phyloP scores from a whole-genome alignment of 2,888 invertebrate species.

The Nineta flava region DNA sequence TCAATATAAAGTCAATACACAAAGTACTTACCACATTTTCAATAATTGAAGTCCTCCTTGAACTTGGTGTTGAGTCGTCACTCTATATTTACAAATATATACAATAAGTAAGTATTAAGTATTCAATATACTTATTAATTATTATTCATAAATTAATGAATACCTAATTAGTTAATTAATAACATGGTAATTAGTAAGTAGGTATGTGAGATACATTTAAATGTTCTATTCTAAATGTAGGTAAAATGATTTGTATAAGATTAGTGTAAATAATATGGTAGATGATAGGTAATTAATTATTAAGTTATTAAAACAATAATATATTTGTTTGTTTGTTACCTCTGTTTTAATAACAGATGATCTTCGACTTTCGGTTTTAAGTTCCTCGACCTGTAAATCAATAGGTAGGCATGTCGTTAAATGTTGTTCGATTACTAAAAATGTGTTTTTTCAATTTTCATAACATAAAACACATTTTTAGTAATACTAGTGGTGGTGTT shows the following conservation, averaged over 20 bases:
- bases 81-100: neutral
- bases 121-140: too few relatives aligned
- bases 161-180: too few relatives aligned
- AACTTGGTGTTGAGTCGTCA: conserved; percentile 17
- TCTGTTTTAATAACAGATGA: conserved; percentile 25
- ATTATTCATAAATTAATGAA: too few relatives aligned
- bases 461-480: neutral
- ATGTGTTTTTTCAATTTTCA: neutral
- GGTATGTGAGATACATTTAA: too few relatives aligned
- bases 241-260: too few relatives aligned
- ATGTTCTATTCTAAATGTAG: too few relatives aligned
- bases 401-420: too few relatives aligned
- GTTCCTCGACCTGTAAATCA: conserved; percentile 20
- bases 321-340: conserved; percentile 19
- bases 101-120: too few relatives aligned
- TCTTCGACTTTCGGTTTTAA: conserved; percentile 25
- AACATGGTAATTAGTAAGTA: too few relatives aligned
- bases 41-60: conserved; percentile 29
- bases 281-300: neutral
- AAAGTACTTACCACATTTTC: conserved; percentile 22
- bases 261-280: too few relatives aligned
- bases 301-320: neutral
- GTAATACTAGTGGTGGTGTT: neutral
- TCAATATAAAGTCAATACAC: too few relatives aligned
- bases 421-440: too few relatives aligned